Base-by-base conservation (phyloP, 2,888 invertebrate species). In the Seladonia tumulorum region DNA sequence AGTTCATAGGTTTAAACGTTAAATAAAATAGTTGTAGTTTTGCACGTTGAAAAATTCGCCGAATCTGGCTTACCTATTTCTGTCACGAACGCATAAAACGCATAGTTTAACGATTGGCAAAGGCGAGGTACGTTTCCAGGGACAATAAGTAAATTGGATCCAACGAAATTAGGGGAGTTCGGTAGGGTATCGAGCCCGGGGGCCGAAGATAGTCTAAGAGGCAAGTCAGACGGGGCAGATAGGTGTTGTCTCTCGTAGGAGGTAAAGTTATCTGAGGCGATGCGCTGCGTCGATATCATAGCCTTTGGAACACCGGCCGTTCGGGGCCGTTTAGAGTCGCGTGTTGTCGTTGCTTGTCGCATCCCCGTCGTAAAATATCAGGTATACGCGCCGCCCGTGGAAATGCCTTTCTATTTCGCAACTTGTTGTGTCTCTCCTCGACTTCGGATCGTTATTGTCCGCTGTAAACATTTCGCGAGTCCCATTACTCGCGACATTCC, bases 361-460 rank as follows among this genome's bases (percentile, higher is more conserved):
- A 35, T 18, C 39, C n/a, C 68, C 68, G 39, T 68, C 39, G 68
- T 68, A 68, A 68, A 68, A 68, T 68, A 68, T 68, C 39, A 39
- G 39, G 68, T 68, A 68, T 68, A 68, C 39, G 39, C 22, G 22
- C 22, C 39, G 39, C 12, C 68, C 68, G 68, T 39, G 68, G 39
- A 68, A 68, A 68, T 68, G 68, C 68, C 68, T 68, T 68, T 68
- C 39, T 68, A 68, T 68, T 68, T 68, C 68, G 68, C 68, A 68
- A 68, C 22, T 68, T 68, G 68, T 68, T 68, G 68, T 68, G 39
- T 68, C 68, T 35, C 35, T 35, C 35, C 66, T 39, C 35, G 68
- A 68, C 68, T 42, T 12, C 35, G 39, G 68, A 68, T 68, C 68
- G 68, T 68, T 68, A 68, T 68, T 68, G 68, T 68, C 12, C 68